A percentile compares a stretch with the other conserved stretches of the same genome.
These are phyloP conservation scores for Anser brachyrhynchus DNA, from an alignment of 2,113 vertebrate genomes.

Conservation along the genomic window DNA sequence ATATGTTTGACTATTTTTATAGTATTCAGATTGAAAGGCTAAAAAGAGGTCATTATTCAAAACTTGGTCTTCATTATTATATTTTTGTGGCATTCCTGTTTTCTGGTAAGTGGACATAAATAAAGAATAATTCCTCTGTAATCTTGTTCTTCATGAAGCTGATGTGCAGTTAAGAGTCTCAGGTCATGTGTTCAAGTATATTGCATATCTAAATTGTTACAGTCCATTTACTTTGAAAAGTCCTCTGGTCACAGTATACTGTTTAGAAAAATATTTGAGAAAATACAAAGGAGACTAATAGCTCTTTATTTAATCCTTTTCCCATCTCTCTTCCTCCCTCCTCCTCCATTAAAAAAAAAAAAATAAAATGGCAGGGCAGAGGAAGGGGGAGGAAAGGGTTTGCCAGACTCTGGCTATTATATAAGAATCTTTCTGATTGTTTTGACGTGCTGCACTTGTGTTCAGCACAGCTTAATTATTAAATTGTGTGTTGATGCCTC, in stretches of 20 bases:
- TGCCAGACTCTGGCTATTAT: not conserved
- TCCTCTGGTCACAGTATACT: not conserved
- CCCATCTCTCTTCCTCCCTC: fast-evolving
- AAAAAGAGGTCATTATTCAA: not conserved
- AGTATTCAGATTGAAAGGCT: not conserved
- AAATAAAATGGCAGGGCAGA: no score
- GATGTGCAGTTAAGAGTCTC: not conserved
- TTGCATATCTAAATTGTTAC: not conserved
- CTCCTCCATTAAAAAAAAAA: no score
- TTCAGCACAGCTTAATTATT: not conserved
- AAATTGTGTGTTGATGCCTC: not conserved
- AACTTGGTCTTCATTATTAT: not conserved
- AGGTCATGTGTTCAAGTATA: not conserved
- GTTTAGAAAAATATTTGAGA: not conserved
- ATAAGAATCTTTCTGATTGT: not conserved
- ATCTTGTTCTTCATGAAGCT: not conserved
- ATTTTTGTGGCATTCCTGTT: not conserved
- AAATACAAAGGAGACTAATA: not conserved
- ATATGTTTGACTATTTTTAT: not conserved
- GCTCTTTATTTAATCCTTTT: not conserved
- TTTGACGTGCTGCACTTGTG: not conserved
- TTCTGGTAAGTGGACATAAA: not conserved
- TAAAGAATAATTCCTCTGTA: not conserved
- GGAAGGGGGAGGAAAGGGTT: not conserved
- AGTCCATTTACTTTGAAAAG: not conserved